Evolutionary conservation across 2,888 invertebrate genomes (phyloP), one percentile per base, ranked within the genome.

Genomic region (Drosophila gaucha): DNA sequence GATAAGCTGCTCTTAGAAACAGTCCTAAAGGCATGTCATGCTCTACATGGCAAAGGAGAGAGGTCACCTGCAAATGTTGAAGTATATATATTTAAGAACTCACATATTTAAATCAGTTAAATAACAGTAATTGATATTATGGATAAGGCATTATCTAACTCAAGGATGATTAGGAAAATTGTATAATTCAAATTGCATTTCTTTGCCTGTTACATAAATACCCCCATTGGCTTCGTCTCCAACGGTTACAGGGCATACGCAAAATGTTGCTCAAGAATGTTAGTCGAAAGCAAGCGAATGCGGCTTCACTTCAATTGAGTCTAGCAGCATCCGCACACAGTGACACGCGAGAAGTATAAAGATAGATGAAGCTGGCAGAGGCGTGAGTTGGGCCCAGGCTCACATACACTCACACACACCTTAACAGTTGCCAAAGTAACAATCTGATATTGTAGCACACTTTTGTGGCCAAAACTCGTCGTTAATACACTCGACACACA

Each of bases 401-500:
- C 20, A 44, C 14, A 14, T 8, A 33, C 35, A 20, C 16, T 8
- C 9, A 54, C 39, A 30, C 24, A 22, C 22, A 4, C 31, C 18
- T 49, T 1, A 22, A 16, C 43, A 49, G 47, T 36, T 67, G 41
- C 52, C 59, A 58, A 47, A 49, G 68, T 31, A 52, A 65, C 73
- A 59, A 63, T 56, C 62, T 47, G 49, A 70, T 74, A 84, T 47
- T 65, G 39, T 67, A 54, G 65, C 78, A 71, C 46, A 55, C 74
- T 56, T 69, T 80, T 72, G 60, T 46, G 82, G 52, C 57, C 51
- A 35, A 49, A 63, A 66, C 49, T 79, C 67, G 31, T 39, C 43
- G 35, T 56, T 78, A 74, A 75, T 50, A 35, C 28, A 20, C 24
- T 41, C 28, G 18, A 36, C 47, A 46, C 28, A 10, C 36, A 54